Evolutionary conservation across 1,140 invertebrate species (phyloP).

Genomic region (Mercenaria mercenaria): DNA sequence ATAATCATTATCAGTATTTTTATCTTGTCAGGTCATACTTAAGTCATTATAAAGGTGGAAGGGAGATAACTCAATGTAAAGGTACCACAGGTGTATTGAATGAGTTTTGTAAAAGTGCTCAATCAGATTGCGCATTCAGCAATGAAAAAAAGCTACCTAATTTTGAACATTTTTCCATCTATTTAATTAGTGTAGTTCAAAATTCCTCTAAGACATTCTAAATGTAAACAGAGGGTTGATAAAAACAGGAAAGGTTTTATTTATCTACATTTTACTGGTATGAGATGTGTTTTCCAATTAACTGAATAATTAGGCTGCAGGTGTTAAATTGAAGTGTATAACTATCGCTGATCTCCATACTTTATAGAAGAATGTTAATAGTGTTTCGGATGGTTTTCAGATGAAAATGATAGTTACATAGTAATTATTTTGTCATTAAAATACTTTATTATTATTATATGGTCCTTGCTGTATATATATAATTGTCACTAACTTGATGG

Average conservation of each 20-base stretch:
- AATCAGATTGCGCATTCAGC: background rate
- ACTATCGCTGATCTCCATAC: background rate
- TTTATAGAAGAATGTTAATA: conserved; percentile 33
- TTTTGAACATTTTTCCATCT: background rate
- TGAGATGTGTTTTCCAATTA: conserved; percentile 42
- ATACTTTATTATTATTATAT: conserved; percentile 9
- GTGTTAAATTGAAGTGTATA: conserved; percentile 53
- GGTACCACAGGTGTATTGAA: background rate
- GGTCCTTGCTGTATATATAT: too few relatives aligned
- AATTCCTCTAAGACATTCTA: background rate
- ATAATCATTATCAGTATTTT: too few relatives aligned
- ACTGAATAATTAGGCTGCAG: conserved; percentile 61
- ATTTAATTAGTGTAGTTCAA: conserved; percentile 6
- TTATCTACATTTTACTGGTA: background rate
- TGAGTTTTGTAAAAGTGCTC: background rate
- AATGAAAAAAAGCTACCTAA: background rate
- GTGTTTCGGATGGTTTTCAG: conserved; percentile 28
- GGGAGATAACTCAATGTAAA: conserved; percentile 13
- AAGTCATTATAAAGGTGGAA: background rate
- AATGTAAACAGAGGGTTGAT: conserved; percentile 22
- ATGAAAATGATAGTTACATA: conserved; percentile 20
- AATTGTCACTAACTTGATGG: too few relatives aligned
- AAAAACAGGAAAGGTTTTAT: background rate
- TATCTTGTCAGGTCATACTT: too few relatives aligned
- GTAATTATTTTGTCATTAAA: conserved; percentile 32